Evolutionary conservation across 2,888 invertebrate genomes (phyloP).

Genomic region (Priocnemis perturbator): DNA sequence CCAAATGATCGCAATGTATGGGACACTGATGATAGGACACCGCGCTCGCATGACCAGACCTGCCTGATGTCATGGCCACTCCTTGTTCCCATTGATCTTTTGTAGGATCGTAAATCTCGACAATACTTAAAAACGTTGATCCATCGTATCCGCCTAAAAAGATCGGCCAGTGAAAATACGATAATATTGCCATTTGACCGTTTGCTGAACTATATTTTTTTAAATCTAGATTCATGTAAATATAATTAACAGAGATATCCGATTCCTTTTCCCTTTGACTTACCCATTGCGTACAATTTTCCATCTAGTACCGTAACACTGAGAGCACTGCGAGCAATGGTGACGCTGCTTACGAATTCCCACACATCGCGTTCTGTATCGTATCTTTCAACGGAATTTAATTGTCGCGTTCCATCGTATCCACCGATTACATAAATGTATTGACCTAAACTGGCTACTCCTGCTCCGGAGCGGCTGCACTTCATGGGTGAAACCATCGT

Average conservation of each 20-base stretch:
- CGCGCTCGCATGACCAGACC: constrained; percentile 94
- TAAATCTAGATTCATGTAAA: no score
- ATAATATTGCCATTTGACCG: constrained; percentile 12
- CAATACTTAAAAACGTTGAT: constrained; percentile 87
- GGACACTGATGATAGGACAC: constrained; percentile 87
- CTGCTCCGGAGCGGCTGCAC: constrained; percentile 89
- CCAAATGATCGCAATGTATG: constrained; percentile 73
- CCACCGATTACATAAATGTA: constrained; percentile 96
- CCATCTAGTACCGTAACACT: constrained; percentile 91
- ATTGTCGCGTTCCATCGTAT: constrained; percentile 90
- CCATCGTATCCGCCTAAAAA: constrained; percentile 92
- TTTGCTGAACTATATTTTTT: no score
- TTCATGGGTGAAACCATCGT: constrained; percentile 87
- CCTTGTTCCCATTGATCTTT: constrained; percentile 87
- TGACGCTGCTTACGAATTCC: constrained; percentile 86
- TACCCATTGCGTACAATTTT: constrained; percentile 92
- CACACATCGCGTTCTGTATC: constrained; percentile 89
- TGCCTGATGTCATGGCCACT: constrained; percentile 86
- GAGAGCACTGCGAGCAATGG: constrained; percentile 89
- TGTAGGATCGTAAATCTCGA: constrained; percentile 91
- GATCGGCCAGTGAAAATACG: constrained; percentile 12
- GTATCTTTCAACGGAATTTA: constrained; percentile 90
- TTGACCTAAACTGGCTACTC: constrained; percentile 90
- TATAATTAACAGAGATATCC: background rate
- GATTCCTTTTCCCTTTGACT: constrained; percentile 44